phyloP scores from a whole-genome alignment of 1,140 invertebrate species.

The Odontomachus brunneus region DNA sequence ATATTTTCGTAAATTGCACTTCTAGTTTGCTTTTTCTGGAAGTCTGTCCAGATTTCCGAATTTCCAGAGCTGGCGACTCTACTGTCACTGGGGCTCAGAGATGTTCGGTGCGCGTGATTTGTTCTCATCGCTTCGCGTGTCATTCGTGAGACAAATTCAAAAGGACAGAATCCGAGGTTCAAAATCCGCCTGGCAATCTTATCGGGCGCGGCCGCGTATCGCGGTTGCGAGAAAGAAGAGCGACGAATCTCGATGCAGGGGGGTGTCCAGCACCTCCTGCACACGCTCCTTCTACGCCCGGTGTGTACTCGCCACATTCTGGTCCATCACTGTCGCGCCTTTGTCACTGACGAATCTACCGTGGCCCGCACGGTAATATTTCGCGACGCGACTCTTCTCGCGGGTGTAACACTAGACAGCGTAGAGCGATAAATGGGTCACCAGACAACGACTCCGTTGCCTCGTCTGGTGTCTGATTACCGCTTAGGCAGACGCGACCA shows the following conservation, averaged over 20 bases:
- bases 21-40: no score
- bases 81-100: no score
- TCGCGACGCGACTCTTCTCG: constrained; percentile 66
- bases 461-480: constrained; percentile 72
- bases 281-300: not conserved
- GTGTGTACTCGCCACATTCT: not conserved
- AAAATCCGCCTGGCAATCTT: not conserved
- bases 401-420: constrained; percentile 69
- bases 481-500: constrained; percentile 63
- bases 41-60: no score
- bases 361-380: constrained; percentile 61
- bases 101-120: not conserved
- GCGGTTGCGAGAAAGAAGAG: constrained; percentile 24
- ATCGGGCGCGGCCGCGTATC: constrained; percentile 7
- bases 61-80: no score
- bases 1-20: no score
- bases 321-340: constrained; percentile 61
- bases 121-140: not conserved
- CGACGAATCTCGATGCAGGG: constrained; percentile 10
- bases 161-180: not conserved
- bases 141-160: constrained; percentile 6
- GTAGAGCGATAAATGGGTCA: constrained; percentile 78
- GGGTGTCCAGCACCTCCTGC: not conserved
- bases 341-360: constrained; percentile 67
- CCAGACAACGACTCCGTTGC: constrained; percentile 66